Percentiles rank a stretch among this genome's conserved stretches.
These are phyloP conservation scores for Himalopsyche anomala DNA, from an alignment of 2,888 invertebrate genomes.

Conservation along the genomic window DNA sequence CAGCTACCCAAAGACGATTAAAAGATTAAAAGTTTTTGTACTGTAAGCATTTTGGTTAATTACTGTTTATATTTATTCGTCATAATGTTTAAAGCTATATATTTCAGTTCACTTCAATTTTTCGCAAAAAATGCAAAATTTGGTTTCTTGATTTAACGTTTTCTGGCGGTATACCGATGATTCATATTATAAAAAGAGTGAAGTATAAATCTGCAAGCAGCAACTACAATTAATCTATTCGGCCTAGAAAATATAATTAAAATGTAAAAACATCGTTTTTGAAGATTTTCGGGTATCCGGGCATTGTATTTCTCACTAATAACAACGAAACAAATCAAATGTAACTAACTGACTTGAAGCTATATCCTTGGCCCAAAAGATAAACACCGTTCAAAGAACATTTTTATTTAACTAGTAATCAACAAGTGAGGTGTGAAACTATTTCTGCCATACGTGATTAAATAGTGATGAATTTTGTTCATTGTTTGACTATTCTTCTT, in stretches of 20 bases:
- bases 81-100: too few relatives aligned
- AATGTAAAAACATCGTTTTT: not conserved
- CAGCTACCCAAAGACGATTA: too few relatives aligned
- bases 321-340: not conserved
- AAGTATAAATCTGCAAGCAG: not conserved
- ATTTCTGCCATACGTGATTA: not conserved
- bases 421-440: not conserved
- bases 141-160: too few relatives aligned
- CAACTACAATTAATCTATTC: not conserved
- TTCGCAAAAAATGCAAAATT: too few relatives aligned
- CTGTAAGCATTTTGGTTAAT: too few relatives aligned
- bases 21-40: too few relatives aligned
- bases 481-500: too few relatives aligned
- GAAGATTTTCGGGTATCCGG: not conserved
- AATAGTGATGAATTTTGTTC: too few relatives aligned
- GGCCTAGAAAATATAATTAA: not conserved
- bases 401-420: not conserved
- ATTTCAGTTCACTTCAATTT: too few relatives aligned
- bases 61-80: too few relatives aligned
- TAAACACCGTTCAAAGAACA: not conserved
- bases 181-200: not conserved
- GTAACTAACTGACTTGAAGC: not conserved
- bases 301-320: not conserved
- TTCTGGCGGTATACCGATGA: too few relatives aligned
- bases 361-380: conserved; percentile 6